These are phyloP conservation scores for Fistularia tabacaria DNA, from an alignment of 2,797 vertebrate species.

Conservation along the genomic window DNA sequence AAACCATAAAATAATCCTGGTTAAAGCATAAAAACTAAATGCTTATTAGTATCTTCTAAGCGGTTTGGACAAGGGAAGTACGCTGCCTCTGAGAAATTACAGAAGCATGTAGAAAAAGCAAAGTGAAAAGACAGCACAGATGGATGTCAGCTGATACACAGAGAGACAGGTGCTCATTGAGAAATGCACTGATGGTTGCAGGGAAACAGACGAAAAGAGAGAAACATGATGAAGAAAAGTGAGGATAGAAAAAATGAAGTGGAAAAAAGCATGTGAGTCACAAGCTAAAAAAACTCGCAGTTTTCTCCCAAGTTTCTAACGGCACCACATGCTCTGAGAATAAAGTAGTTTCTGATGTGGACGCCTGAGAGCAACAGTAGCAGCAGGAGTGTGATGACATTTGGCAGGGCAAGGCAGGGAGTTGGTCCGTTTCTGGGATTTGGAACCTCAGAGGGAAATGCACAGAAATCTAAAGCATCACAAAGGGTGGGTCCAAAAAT, in stretches of 20 bases:
- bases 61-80: too few species aligned
- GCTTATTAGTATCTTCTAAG: too few species aligned
- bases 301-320: conserved; percentile 24
- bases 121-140: neutral
- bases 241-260: conserved; percentile 5
- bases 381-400: conserved; percentile 43
- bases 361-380: conserved; percentile 40
- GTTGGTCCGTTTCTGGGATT: conserved; percentile 51
- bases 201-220: neutral
- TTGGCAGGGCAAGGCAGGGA: conserved; percentile 41
- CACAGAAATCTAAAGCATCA: conserved; percentile 52
- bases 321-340: conserved; percentile 28
- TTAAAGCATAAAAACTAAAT: too few species aligned
- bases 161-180: conserved; percentile 9
- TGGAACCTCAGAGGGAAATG: conserved; percentile 48
- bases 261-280: neutral
- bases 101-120: neutral
- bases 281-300: conserved; percentile 4
- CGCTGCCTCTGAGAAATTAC: too few species aligned
- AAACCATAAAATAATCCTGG: too few species aligned
- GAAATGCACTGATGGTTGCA: neutral
- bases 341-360: conserved; percentile 23
- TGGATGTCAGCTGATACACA: neutral
- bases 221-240: conserved; percentile 6
- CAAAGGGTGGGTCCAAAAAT: conserved; percentile 52